phyloP scores from a whole-genome alignment of 2,113 vertebrate species.

The Brachyistius frenatus region DNA sequence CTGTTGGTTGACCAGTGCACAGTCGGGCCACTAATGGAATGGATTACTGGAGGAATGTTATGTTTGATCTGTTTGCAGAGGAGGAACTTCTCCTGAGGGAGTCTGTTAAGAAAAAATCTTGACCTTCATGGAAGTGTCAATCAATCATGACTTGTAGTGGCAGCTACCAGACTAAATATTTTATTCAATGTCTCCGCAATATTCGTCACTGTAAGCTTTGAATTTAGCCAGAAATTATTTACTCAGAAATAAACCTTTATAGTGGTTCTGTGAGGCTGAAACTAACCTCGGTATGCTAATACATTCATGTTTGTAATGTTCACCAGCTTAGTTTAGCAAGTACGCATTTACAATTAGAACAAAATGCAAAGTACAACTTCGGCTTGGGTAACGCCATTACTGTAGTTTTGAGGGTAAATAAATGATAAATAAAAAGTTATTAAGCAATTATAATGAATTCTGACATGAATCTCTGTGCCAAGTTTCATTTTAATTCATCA shows the following conservation, averaged over 20 bases:
- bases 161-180: constrained; percentile 7
- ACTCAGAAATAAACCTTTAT: background rate
- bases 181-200: constrained; percentile 3
- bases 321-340: background rate
- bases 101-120: constrained; percentile 22
- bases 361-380: background rate
- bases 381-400: no score
- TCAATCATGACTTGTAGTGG: background rate
- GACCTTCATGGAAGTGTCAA: constrained; percentile 37
- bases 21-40: constrained; percentile 45
- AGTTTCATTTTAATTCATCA: no score
- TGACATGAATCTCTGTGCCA: no score
- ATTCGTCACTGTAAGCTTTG: background rate
- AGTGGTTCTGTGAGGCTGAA: background rate
- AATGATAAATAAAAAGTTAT: no score
- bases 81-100: constrained; percentile 32
- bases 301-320: background rate
- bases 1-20: constrained; percentile 35
- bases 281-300: background rate
- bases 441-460: no score
- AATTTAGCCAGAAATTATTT: background rate
- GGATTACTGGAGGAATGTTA: constrained; percentile 62
- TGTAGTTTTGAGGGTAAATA: background rate
- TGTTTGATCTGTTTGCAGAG: constrained; percentile 46
- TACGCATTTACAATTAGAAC: background rate